These are phyloP conservation scores for Cheilosia vulpina DNA, from an alignment of 2,888 invertebrate species.

Conservation along the genomic window DNA sequence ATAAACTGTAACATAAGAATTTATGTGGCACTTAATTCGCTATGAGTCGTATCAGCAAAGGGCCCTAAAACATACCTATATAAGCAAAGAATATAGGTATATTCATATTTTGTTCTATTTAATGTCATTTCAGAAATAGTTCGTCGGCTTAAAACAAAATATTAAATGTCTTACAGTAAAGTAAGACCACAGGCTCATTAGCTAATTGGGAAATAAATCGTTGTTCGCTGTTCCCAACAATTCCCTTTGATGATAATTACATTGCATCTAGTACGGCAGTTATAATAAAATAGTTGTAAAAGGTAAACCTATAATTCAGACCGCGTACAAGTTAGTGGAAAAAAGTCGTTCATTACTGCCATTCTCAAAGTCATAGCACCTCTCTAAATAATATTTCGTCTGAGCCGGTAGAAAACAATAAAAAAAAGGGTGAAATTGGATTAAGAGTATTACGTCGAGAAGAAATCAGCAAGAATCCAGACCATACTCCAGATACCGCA, in stretches of 20 bases:
- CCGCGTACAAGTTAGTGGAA: conserved; percentile 28
- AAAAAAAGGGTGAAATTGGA: conserved; percentile 63
- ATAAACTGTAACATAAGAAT: too few relatives aligned
- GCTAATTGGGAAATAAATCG: conserved; percentile 32
- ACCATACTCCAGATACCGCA: conserved; percentile 53
- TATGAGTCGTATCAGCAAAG: too few relatives aligned
- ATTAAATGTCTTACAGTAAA: not conserved
- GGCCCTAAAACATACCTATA: not conserved
- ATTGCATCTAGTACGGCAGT: conserved; percentile 8
- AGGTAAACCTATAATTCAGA: conserved; percentile 36
- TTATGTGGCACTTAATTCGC: too few relatives aligned
- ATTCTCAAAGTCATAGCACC: conserved; percentile 21
- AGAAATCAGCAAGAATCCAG: conserved; percentile 35
- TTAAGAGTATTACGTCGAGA: conserved; percentile 54
- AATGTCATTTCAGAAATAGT: conserved; percentile 23
- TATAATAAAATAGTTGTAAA: conserved; percentile 16
- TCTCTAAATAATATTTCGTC: conserved; percentile 26
- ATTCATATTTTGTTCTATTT: conserved; percentile 8
- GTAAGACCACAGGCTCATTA: conserved; percentile 3
- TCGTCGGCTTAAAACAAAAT: not conserved
- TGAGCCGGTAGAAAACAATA: conserved; percentile 8
- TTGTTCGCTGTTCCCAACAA: conserved; percentile 5
- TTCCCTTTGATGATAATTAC: conserved; percentile 10
- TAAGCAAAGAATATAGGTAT: not conserved
- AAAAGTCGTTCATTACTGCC: conserved; percentile 17